Conservation (phyloP, 1,140 invertebrate genomes). For the Lineus longissimus region DNA sequence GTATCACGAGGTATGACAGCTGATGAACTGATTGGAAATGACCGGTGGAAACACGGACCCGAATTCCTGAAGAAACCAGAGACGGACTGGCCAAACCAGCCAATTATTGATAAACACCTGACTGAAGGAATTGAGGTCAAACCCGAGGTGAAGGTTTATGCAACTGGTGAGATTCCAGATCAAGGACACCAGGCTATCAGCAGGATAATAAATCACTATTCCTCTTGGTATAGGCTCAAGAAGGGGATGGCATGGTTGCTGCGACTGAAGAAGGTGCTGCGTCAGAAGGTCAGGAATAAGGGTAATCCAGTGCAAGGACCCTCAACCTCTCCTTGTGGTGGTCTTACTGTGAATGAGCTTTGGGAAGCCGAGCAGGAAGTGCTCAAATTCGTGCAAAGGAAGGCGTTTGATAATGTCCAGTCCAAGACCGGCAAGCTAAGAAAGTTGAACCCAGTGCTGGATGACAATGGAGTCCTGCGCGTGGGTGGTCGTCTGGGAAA, state of each 20-base stretch:
- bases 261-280: neutral
- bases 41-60: slow-evolving; percentile 18
- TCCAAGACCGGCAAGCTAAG: neutral
- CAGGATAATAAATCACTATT: slow-evolving; percentile 3
- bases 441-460: slow-evolving; percentile 13
- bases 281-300: too few relatives aligned
- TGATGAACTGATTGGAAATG: neutral
- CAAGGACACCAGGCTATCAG: neutral
- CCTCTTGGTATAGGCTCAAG: slow-evolving; percentile 8
- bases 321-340: too few relatives aligned
- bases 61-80: slow-evolving; percentile 18
- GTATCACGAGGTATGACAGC: slow-evolving; percentile 22
- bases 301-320: too few relatives aligned
- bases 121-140: neutral
- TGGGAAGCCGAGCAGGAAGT: neutral
- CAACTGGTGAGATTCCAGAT: neutral
- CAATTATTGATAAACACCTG: neutral
- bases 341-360: too few relatives aligned
- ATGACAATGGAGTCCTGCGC: slow-evolving; percentile 5
- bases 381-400: neutral
- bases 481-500: slow-evolving; percentile 13
- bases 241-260: slow-evolving; percentile 4
- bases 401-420: slow-evolving; percentile 4
- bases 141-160: neutral
- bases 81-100: slow-evolving; percentile 11